phyloP scores from a whole-genome alignment of 2,797 vertebrate genomes.

The Poeciliopsis paucimaculata region DNA sequence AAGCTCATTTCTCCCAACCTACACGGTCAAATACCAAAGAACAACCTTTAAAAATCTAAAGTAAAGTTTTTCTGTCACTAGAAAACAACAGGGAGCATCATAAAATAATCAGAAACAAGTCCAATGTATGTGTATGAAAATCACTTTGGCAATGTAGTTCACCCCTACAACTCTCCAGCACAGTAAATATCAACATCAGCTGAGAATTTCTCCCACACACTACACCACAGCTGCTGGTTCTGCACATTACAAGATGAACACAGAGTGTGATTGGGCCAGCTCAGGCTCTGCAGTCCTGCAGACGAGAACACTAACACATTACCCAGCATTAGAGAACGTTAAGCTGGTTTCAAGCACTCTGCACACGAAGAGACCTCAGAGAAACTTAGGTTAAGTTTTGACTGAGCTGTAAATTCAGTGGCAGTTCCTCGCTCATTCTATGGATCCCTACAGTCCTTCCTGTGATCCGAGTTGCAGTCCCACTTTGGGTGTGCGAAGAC shows the following conservation, averaged over 20 bases:
- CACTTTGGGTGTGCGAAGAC: constrained; percentile 27
- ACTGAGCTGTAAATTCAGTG: constrained; percentile 19
- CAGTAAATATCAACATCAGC: constrained; percentile 54
- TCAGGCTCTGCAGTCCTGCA: constrained; percentile 32
- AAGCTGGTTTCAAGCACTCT: constrained; percentile 5
- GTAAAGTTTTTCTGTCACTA: constrained; percentile 17
- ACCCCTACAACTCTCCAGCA: constrained; percentile 39
- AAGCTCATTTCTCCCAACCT: constrained; percentile 24
- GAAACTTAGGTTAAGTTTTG: constrained; percentile 14
- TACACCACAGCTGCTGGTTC: constrained; percentile 24
- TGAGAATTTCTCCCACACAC: constrained; percentile 32
- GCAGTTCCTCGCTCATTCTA: constrained; percentile 6
- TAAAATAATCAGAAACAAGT: constrained; percentile 35
- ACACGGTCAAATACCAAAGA: constrained; percentile 27
- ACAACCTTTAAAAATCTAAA: constrained; percentile 28
- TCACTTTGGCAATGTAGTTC: constrained; percentile 79
- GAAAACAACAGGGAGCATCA: constrained; percentile 43
- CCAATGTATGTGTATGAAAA: constrained; percentile 59
- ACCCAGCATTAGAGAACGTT: constrained; percentile 11
- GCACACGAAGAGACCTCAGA: constrained; percentile 4
- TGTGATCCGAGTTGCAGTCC: constrained; percentile 8
- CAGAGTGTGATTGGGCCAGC: constrained; percentile 33
- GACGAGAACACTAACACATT: constrained; percentile 1
- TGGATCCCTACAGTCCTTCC: constrained; percentile 3
- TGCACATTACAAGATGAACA: constrained; percentile 19